Conservation (phyloP, 1,140 invertebrate species). For the Harpegnathos saltator region DNA sequence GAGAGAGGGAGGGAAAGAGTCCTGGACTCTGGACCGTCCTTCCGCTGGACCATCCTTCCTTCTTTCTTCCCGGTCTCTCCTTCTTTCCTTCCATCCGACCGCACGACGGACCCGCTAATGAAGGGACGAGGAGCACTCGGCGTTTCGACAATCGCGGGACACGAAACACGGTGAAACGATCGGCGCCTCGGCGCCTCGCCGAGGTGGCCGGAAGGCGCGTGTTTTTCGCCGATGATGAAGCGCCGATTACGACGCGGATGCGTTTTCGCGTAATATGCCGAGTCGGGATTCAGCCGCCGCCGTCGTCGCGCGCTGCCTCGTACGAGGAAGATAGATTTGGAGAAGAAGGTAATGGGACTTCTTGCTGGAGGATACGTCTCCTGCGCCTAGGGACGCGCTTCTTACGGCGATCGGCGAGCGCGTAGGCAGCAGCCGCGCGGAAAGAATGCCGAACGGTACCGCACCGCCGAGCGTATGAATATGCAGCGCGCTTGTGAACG, state of each 20-base stretch:
- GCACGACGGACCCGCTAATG: slow-evolving; percentile 40
- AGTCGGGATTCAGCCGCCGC: slow-evolving; percentile 13
- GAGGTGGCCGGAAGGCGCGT: slow-evolving; percentile 17
- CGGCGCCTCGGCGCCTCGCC: slow-evolving; percentile 5
- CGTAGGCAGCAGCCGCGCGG: slow-evolving; percentile 49
- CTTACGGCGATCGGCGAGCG: slow-evolving; percentile 50
- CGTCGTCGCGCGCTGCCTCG: slow-evolving; percentile 51
- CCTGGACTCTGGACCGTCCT: slow-evolving; percentile 42
- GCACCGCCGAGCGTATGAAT: slow-evolving; percentile 60
- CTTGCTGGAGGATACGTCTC: slow-evolving; percentile 64
- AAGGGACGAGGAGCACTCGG: slow-evolving; percentile 14
- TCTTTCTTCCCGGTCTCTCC: too few species aligned
- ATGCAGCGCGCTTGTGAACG: slow-evolving; percentile 51
- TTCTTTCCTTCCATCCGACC: neutral
- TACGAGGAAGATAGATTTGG: slow-evolving; percentile 69
- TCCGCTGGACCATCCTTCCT: slow-evolving; percentile 19
- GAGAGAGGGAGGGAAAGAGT: too few species aligned
- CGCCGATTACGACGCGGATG: slow-evolving; percentile 68
- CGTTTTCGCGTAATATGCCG: slow-evolving; percentile 48
- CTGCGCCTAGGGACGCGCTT: slow-evolving; percentile 46
- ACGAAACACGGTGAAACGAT: slow-evolving; percentile 21
- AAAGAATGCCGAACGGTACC: slow-evolving; percentile 32
- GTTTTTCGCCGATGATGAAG: slow-evolving; percentile 65
- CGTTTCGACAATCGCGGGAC: too few species aligned
- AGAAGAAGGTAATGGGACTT: slow-evolving; percentile 66